Evolutionary conservation across 2,797 vertebrate genomes (phyloP).

Genomic region (Oreochromis grahami): DNA sequence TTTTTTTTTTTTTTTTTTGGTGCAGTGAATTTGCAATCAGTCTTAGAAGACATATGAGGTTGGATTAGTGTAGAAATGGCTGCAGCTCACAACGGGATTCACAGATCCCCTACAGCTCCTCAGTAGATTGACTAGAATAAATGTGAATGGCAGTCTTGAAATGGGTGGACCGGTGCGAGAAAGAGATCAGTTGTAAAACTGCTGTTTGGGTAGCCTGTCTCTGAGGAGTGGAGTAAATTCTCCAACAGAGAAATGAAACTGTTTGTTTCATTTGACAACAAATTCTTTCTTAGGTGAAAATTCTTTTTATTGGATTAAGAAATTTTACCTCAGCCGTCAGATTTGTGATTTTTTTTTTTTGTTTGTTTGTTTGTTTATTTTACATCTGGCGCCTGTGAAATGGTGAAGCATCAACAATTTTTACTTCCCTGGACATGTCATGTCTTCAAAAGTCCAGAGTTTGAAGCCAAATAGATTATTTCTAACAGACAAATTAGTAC

Average conservation of each 20-base stretch:
- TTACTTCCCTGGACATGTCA: not conserved
- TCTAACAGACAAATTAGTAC: not conserved
- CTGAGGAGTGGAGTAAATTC: not conserved
- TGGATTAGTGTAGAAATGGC: not conserved
- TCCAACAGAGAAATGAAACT: not conserved
- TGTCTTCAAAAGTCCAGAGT: not conserved
- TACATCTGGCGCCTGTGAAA: not conserved
- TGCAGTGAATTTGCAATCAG: not conserved
- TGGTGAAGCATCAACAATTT: not conserved
- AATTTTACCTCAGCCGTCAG: not conserved
- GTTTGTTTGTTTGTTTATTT: not conserved
- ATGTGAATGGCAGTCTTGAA: not conserved
- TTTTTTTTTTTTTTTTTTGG: not conserved
- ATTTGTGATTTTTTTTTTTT: not conserved
- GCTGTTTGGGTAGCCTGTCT: not conserved
- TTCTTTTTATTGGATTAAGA: not conserved
- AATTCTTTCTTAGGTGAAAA: not conserved
- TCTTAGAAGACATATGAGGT: not conserved
- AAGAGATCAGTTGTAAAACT: not conserved
- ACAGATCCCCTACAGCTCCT: not conserved
- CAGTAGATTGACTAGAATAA: not conserved
- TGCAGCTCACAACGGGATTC: not conserved
- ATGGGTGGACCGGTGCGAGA: not conserved
- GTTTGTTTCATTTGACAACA: not conserved
- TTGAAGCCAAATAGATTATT: not conserved